Base-by-base conservation (phyloP, 2,113 vertebrate species). In the Coryphaenoides rupestris region DNA sequence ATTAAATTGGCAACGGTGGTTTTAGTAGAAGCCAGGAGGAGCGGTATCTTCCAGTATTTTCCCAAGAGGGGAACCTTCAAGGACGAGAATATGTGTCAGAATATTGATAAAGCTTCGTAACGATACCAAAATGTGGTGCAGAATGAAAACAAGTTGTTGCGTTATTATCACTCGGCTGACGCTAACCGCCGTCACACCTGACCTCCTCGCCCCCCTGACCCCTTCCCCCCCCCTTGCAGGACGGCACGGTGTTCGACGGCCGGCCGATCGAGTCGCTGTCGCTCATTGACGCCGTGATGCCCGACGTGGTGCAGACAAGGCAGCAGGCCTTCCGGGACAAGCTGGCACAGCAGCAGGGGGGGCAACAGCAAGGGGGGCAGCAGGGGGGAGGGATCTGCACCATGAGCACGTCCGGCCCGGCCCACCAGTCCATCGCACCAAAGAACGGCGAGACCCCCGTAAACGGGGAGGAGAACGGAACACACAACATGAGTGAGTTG, bases 231-330 rank as follows among this genome's bases (percentile, higher is more conserved):
- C 58, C 19, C 59, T 40, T 45, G 56, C 55, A 98, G 96, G 96
- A 98, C n/a, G 96, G 95, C 26, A 98, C 96, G 0, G 94, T 98
- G 9, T 98, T 98, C 17, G 96, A 98, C 0, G 95, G 96, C 58
- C 91, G 95, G 76, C 95, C 96, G 0, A 98, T 98, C 71, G 96
- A 98, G 68, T 98, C 95, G 0, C 88, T 98, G 75, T 98, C 95
- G 5, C 91, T 98, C 74, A 98, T 98, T 7, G 96, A 98, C 2
- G 95, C 95, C 0, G 96, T 98, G 87, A 98, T 98, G 95, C 96
- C 96, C 0, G 96, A 98, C 15, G 95, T 94, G 49, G 95, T 98
- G 16, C 95, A 97, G 89, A 96, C 93, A 10, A 90, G 95, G 60
- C 95, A 98, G 85, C 95, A 97, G 85, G 95, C 95, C 0, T 94